Evolutionary conservation across 2,113 vertebrate species (phyloP), one percentile per base, ranked within the genome.

Genomic region (Polypterus bichir): DNA sequence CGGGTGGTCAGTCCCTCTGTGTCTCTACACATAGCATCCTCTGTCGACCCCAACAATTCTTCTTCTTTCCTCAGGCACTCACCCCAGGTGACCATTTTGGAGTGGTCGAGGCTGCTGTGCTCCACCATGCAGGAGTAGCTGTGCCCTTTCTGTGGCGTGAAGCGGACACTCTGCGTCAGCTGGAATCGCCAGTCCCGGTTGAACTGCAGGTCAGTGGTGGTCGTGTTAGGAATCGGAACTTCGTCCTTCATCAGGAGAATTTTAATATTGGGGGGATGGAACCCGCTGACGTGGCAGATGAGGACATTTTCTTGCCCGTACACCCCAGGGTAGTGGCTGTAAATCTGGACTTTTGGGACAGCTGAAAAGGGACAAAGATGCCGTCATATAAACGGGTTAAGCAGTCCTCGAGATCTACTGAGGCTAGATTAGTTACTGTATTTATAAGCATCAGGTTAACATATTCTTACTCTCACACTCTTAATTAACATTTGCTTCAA

Each of bases 151-250:
- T 0, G 5, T 3, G 81, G 76, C 0, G 0, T 45, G 48, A 84
- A 77, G 0, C 48, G 1, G 0, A 0, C 49, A 0, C 76, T 10
- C 1, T 53, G 66, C 57, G 84, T 73, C 7, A 70, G 74, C 46
- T 85, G 58, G 68, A 86, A 87, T 1, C 63, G 11, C 84, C 85
- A 85, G 56, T 80, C 74, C 0, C 70, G 67, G 0, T 65, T 64
- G 70, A 86, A 87, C 47, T 81, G 69, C 64, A 84, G 66, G 49
- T 87, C 84, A 0, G 75, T 7, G 0, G 27, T 61, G 0, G 55
- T 0, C 0, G 64, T 11, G 0, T 0, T 1, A 0, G 5, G 0
- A 0, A 87, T 70, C 1, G 65, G 57, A 1, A 61, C 0, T 0
- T 57, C 75, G 0, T 84, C 77, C 59, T 75, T 76, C 5, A 77